Evolutionary conservation across 1,140 invertebrate species (phyloP).

Genomic region (Anoplolepis gracilipes): DNA sequence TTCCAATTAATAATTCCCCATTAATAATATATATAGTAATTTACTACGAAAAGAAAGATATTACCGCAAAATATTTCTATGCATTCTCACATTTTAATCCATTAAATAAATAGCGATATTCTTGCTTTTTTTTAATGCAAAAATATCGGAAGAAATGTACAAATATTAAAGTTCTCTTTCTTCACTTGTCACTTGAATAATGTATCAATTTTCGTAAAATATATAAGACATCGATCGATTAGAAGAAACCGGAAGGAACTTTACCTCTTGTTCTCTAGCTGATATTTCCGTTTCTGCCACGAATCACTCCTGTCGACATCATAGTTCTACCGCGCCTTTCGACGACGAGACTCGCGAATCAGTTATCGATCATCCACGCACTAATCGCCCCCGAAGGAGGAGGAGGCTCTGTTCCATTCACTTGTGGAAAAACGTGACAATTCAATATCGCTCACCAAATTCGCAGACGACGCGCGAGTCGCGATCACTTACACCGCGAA

Average conservation of each 20-base stretch:
- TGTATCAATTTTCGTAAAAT: not conserved
- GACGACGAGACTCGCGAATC: slow-evolving; percentile 1
- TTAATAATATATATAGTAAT: not conserved
- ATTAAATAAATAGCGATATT: not conserved
- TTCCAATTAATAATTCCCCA: not conserved
- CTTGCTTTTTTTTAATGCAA: not conserved
- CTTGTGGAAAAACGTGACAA: slow-evolving; percentile 31
- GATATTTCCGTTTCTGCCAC: slow-evolving; percentile 63
- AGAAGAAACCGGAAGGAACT: slow-evolving; percentile 1
- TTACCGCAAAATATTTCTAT: not conserved
- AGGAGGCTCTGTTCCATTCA: slow-evolving; percentile 24
- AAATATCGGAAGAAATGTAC: not conserved
- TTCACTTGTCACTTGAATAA: not conserved
- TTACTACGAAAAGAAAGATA: not conserved
- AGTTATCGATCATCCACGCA: slow-evolving; percentile 45
- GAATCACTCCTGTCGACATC: slow-evolving; percentile 26
- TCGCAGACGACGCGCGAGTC: slow-evolving; percentile 7
- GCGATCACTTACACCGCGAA: slow-evolving; percentile 53
- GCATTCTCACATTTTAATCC: not conserved
- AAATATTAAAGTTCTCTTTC: not conserved
- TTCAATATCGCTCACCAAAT: slow-evolving; percentile 44
- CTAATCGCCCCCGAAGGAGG: slow-evolving; percentile 1
- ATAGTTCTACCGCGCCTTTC: slow-evolving; percentile 57
- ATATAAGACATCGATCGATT: not conserved
- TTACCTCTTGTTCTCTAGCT: slow-evolving; percentile 68